These are phyloP conservation scores for Indicator indicator DNA, from an alignment of 2,113 vertebrate species.

Conservation along the genomic window DNA sequence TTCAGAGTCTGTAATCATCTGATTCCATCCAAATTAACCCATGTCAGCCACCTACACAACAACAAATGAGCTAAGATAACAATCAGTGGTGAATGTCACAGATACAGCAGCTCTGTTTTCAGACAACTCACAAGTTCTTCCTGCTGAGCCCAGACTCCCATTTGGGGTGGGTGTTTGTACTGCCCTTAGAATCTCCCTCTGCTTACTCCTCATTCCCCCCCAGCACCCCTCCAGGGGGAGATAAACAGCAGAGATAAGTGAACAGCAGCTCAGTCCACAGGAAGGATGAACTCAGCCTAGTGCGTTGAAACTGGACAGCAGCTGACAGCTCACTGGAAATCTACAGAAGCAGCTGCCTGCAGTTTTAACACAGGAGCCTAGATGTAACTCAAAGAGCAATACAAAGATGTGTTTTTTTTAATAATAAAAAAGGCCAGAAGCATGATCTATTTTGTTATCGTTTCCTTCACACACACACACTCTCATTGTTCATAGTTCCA, in stretches of 20 bases:
- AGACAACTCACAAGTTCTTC: background rate
- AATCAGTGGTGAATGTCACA: background rate
- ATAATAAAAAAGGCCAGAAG: background rate
- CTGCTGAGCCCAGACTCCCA: background rate
- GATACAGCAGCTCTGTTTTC: background rate
- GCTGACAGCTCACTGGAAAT: background rate
- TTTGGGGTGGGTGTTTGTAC: background rate
- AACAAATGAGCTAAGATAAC: rapidly evolving
- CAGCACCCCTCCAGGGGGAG: background rate
- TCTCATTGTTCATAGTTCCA: background rate
- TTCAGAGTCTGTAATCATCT: background rate
- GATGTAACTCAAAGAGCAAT: background rate
- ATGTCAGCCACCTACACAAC: background rate
- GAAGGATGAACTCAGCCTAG: background rate
- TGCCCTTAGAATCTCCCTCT: background rate
- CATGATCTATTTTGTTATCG: background rate
- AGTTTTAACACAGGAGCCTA: background rate
- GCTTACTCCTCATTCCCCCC: background rate
- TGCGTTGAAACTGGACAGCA: background rate
- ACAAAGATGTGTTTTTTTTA: background rate
- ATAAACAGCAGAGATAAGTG: background rate
- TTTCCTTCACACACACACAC: background rate
- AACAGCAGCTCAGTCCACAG: background rate
- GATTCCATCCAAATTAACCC: background rate
- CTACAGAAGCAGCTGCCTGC: background rate